phyloP scores from a whole-genome alignment of 1,140 invertebrate species.

The Drusus annulatus region DNA sequence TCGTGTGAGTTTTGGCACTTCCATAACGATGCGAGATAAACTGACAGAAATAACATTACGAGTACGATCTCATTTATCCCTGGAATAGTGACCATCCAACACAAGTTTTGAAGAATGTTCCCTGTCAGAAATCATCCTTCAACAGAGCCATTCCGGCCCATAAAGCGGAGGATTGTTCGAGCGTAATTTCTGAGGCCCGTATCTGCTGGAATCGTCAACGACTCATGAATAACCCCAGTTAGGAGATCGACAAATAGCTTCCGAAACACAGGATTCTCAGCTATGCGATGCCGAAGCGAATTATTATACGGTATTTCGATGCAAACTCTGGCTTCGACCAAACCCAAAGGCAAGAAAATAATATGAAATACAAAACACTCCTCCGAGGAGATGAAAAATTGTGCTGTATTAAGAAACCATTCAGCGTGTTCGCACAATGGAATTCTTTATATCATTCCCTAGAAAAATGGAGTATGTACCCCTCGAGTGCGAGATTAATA shows the following conservation, averaged over 20 bases:
- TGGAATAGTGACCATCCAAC: conserved; percentile 18
- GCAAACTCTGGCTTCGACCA: conserved; percentile 6
- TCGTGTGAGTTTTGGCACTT: no score
- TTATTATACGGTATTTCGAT: conserved; percentile 30
- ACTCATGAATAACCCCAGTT: conserved; percentile 33
- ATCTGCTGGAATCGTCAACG: conserved; percentile 26
- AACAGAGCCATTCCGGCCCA: conserved; percentile 7
- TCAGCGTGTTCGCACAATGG: conserved; percentile 29
- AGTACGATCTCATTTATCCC: conserved; percentile 23
- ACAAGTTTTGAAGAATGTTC: conserved; percentile 11
- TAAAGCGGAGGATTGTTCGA: conserved; percentile 24
- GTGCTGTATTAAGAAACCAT: conserved; percentile 39
- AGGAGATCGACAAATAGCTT: conserved; percentile 43
- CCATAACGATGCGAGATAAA: no score
- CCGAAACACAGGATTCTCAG: background rate
- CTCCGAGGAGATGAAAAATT: conserved; percentile 33
- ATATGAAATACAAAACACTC: background rate
- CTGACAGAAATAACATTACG: background rate
- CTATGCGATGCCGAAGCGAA: conserved; percentile 24
- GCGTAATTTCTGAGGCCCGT: conserved; percentile 20
- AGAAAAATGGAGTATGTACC: conserved; percentile 14
- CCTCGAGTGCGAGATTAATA: conserved; percentile 35
- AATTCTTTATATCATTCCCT: conserved; percentile 33
- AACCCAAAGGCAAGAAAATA: background rate
- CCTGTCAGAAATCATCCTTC: conserved; percentile 22